Percentiles rank a stretch among this genome's conserved stretches.
phyloP scores from a whole-genome alignment of 2,888 invertebrate genomes.

The Himalopsyche japonica region DNA sequence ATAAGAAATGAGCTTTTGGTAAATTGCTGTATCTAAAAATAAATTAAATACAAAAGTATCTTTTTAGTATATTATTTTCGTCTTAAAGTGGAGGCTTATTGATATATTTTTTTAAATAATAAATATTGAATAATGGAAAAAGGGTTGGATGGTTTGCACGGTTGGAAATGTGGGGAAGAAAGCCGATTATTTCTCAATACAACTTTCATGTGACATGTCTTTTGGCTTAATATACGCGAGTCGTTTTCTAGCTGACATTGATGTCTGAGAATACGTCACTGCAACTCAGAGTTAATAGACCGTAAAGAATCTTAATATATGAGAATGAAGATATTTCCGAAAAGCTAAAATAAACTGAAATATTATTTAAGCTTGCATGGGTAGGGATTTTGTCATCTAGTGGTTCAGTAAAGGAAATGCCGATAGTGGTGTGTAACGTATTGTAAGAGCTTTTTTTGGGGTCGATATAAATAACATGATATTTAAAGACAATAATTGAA shows the following conservation, averaged over 20 bases:
- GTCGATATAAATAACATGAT: too few relatives aligned
- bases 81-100: too few relatives aligned
- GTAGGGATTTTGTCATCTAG: background rate
- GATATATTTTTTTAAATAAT: too few relatives aligned
- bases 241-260: background rate
- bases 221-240: background rate
- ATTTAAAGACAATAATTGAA: too few relatives aligned
- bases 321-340: background rate
- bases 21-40: too few relatives aligned
- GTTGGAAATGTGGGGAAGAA: too few relatives aligned
- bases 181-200: background rate
- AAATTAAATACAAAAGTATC: too few relatives aligned
- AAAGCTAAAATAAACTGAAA: background rate
- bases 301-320: constrained; percentile 5
- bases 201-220: background rate
- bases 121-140: too few relatives aligned
- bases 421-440: background rate
- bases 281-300: constrained; percentile 3
- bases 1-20: too few relatives aligned
- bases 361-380: background rate
- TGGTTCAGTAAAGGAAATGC: background rate
- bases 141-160: too few relatives aligned
- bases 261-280: background rate
- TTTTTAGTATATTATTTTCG: too few relatives aligned
- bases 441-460: background rate